These are phyloP conservation scores for Scaptomyza graminum DNA, from an alignment of 1,140 invertebrate species.

Conservation along the genomic window DNA sequence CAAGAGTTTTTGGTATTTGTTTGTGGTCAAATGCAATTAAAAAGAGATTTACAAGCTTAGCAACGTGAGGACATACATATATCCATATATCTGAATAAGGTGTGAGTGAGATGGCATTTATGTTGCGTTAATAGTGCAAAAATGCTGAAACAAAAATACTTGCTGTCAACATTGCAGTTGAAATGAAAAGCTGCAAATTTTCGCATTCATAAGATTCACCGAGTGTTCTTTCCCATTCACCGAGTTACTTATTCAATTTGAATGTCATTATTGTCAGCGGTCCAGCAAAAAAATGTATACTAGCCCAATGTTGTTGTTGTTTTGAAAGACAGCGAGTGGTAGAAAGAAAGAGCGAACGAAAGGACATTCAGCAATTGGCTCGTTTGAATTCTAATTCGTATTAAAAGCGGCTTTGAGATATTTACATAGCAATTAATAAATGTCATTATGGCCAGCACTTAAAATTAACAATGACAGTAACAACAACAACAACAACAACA, in stretches of 20 bases:
- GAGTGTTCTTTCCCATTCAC: not conserved
- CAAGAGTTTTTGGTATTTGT: conserved; percentile 64
- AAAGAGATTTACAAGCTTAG: conserved; percentile 75
- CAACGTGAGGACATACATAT: conserved; percentile 4
- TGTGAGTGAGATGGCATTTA: conserved; percentile 5
- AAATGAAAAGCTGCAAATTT: conserved; percentile 4
- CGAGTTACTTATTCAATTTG: conserved; percentile 23
- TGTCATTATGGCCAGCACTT: conserved; percentile 51
- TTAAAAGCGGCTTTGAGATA: conserved; percentile 54
- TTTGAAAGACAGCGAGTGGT: conserved; percentile 13
- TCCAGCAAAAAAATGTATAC: not conserved
- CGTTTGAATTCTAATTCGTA: conserved; percentile 51
- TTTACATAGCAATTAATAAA: conserved; percentile 75
- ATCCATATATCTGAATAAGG: not conserved
- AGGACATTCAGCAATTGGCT: conserved; percentile 37
- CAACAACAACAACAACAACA: conserved; percentile 29
- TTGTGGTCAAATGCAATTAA: conserved; percentile 79
- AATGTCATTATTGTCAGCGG: conserved; percentile 16
- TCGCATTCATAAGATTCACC: conserved; percentile 20
- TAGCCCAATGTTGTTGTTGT: conserved; percentile 10
- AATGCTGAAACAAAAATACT: not conserved
- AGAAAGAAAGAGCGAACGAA: not conserved
- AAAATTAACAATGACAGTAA: conserved; percentile 26
- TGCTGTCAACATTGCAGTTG: conserved; percentile 9
- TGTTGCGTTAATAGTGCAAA: conserved; percentile 16